Evolutionary conservation across 2,888 invertebrate species (phyloP).

Genomic region (Synanthedon vespiformis): DNA sequence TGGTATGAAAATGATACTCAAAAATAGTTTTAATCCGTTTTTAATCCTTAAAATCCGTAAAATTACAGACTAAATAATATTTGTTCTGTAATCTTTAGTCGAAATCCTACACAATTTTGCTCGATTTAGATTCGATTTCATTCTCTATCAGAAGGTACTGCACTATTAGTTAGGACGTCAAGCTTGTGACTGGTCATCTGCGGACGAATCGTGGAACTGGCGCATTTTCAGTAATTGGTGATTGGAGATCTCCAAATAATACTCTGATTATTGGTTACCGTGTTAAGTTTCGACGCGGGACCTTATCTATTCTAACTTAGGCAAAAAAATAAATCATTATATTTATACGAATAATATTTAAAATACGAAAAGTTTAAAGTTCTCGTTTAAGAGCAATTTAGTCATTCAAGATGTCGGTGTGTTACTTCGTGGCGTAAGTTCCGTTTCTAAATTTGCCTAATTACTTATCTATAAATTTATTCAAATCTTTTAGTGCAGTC

Average conservation of each 20-base stretch:
- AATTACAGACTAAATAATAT: no score
- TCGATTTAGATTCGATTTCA: no score
- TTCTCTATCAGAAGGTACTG: background rate
- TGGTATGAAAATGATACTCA: no score
- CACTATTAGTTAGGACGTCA: slow-evolving; percentile 32
- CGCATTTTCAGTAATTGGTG: slow-evolving; percentile 69
- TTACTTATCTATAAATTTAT: no score
- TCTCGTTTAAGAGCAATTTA: slow-evolving; percentile 22
- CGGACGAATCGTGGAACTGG: slow-evolving; percentile 69
- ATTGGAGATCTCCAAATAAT: slow-evolving; percentile 69
- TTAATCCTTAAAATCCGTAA: no score
- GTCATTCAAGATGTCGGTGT: slow-evolving; percentile 74
- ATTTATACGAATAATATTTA: slow-evolving; percentile 23
- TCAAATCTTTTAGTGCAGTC: no score
- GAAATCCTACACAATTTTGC: no score
- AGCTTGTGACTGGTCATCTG: slow-evolving; percentile 69
- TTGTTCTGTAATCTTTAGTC: no score
- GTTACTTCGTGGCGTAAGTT: slow-evolving; percentile 79
- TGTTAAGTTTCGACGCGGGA: slow-evolving; percentile 56
- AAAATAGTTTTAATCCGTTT: no score
- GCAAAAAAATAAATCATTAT: background rate
- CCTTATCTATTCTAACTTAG: slow-evolving; percentile 29
- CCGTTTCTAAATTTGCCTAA: slow-evolving; percentile 8
- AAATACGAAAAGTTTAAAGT: slow-evolving; percentile 13
- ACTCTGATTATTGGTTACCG: slow-evolving; percentile 66